A percentile compares a stretch with the other conserved stretches of the same genome.
phyloP scores from a whole-genome alignment of 1,140 invertebrate species.

The Hypsibius dujardini region DNA sequence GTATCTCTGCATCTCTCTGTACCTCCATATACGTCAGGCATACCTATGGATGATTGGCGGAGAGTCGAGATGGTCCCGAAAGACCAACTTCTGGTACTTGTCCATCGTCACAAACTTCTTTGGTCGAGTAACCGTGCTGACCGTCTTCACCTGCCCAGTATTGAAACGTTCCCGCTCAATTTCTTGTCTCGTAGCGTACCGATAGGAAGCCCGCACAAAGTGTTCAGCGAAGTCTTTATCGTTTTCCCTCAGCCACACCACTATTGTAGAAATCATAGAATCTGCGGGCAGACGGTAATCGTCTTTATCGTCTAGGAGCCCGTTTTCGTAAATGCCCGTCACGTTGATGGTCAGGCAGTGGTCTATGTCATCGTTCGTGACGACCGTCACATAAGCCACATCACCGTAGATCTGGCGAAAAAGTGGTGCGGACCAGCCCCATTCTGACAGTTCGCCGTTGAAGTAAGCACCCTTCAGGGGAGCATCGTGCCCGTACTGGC shows the following conservation, averaged over 20 bases:
- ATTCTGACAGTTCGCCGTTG: background rate
- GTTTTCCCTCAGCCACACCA: background rate
- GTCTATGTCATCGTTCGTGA: background rate
- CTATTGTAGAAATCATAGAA: background rate
- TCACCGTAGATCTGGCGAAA: background rate
- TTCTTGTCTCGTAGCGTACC: background rate
- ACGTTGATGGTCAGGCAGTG: conserved; percentile 13
- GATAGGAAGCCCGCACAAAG: background rate
- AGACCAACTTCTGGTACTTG: background rate
- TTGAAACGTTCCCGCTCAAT: background rate
- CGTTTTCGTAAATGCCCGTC: background rate
- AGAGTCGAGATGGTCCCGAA: background rate
- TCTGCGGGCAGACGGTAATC: background rate
- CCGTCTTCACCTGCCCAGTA: background rate
- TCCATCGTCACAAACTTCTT: conserved; percentile 11
- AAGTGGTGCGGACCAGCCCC: conserved; percentile 11
- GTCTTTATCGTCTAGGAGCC: background rate
- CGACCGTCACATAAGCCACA: background rate
- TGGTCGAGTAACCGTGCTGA: background rate
- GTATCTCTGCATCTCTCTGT: no score
- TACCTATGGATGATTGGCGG: background rate
- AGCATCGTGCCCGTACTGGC: background rate
- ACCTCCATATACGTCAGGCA: no score
- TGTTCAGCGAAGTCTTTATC: conserved; percentile 1
- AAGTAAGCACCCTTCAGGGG: background rate